phyloP scores from a whole-genome alignment of 2,113 vertebrate species.

The Thymallus thymallus region DNA sequence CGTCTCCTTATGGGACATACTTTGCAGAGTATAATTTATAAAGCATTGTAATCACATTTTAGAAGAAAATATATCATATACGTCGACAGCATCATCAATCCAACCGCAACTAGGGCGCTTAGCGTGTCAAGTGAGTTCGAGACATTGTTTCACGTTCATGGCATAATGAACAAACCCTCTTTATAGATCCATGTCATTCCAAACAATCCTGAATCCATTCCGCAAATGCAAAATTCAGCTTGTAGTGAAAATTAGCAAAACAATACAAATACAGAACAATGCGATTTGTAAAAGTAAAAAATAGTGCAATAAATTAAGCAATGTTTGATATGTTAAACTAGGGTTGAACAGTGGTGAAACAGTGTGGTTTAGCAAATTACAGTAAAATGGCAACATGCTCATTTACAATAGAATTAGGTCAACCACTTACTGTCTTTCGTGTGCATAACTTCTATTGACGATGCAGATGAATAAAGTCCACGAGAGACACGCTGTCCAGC shows the following conservation, averaged over 20 bases:
- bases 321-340: not conserved
- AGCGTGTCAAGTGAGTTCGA: too few species aligned
- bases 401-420: conserved; percentile 23
- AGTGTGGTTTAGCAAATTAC: not conserved
- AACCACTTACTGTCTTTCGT: conserved; percentile 71
- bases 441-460: conserved; percentile 59
- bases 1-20: too few species aligned
- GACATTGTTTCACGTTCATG: too few species aligned
- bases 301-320: too few species aligned
- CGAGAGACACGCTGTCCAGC: conserved; percentile 56
- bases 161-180: not conserved
- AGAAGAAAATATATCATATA: too few species aligned
- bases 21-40: too few species aligned
- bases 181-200: not conserved
- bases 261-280: too few species aligned
- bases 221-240: not conserved
- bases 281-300: too few species aligned
- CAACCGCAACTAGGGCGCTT: too few species aligned
- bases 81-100: too few species aligned
- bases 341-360: not conserved
- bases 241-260: too few species aligned
- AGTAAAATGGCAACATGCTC: not conserved
- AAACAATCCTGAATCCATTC: not conserved
- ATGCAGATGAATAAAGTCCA: conserved; percentile 69
- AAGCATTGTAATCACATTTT: too few species aligned